These are phyloP conservation scores for Drosophila cyrtoloma DNA, from an alignment of 2,888 invertebrate genomes.

Conservation along the genomic window DNA sequence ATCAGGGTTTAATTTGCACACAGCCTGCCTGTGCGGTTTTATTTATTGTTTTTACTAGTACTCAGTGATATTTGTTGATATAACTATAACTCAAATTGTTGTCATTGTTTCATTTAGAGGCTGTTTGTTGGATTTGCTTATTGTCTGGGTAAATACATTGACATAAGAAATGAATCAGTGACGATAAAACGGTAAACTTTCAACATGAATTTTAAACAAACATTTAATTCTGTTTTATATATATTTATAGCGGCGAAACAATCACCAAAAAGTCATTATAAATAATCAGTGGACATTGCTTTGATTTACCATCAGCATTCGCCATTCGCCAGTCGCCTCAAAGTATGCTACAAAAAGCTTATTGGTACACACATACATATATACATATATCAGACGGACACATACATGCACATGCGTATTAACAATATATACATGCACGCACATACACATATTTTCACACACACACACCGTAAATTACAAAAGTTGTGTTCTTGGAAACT, in stretches of 20 bases:
- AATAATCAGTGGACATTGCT: neutral
- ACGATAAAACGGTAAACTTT: neutral
- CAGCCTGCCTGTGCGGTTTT: too few relatives aligned
- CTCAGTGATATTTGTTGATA: neutral
- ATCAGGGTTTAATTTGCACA: neutral
- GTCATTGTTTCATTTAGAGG: neutral
- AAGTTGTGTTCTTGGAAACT: slow-evolving; percentile 36
- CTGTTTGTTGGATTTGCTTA: neutral
- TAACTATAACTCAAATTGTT: neutral
- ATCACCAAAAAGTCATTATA: neutral
- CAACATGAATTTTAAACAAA: neutral
- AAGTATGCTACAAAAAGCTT: slow-evolving; percentile 49
- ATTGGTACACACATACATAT: slow-evolving; percentile 5
- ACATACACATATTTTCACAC: neutral
- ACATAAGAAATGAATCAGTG: neutral
- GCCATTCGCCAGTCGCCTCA: neutral
- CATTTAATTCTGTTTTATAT: neutral
- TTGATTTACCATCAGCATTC: slow-evolving; percentile 9
- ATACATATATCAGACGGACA: neutral
- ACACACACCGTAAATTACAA: slow-evolving; percentile 30
- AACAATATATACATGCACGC: neutral
- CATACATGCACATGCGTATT: slow-evolving; percentile 9
- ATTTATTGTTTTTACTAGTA: neutral
- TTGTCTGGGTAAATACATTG: neutral
- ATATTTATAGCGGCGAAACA: neutral